Conservation (phyloP, 2,797 vertebrate species). For the Steatocranus sp. region DNA sequence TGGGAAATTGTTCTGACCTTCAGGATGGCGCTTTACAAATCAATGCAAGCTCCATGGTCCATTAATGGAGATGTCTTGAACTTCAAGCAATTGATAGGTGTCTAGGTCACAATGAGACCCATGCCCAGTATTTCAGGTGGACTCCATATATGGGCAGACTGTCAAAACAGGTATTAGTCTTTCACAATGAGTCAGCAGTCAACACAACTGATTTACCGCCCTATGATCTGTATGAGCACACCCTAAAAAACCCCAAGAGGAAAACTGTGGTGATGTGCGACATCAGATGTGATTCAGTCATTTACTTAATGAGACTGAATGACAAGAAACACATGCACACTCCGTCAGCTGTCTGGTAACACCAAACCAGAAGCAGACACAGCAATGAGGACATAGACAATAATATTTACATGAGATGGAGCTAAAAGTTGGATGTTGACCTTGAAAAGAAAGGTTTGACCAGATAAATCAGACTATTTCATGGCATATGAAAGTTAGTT, state of each 20-base stretch:
- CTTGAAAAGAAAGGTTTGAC: background rate
- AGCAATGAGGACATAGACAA: background rate
- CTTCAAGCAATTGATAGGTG: background rate
- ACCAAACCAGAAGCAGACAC: background rate
- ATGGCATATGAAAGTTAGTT: background rate
- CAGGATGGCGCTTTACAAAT: background rate
- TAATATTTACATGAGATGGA: background rate
- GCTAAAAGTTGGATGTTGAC: background rate
- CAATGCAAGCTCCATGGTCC: accelerated
- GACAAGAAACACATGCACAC: background rate
- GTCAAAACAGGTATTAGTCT: background rate
- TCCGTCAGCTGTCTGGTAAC: background rate
- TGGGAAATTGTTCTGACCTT: background rate
- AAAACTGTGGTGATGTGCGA: background rate
- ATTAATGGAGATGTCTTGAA: background rate
- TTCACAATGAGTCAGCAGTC: background rate
- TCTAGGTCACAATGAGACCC: background rate
- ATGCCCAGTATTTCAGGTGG: background rate
- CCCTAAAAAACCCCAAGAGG: background rate
- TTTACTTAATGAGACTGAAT: background rate
- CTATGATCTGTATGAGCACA: too few species aligned
- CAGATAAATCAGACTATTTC: background rate
- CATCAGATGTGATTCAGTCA: background rate
- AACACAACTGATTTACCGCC: background rate
- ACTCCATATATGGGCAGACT: background rate